phyloP scores from a whole-genome alignment of 2,888 invertebrate genomes.

The Euplexia lucipara region DNA sequence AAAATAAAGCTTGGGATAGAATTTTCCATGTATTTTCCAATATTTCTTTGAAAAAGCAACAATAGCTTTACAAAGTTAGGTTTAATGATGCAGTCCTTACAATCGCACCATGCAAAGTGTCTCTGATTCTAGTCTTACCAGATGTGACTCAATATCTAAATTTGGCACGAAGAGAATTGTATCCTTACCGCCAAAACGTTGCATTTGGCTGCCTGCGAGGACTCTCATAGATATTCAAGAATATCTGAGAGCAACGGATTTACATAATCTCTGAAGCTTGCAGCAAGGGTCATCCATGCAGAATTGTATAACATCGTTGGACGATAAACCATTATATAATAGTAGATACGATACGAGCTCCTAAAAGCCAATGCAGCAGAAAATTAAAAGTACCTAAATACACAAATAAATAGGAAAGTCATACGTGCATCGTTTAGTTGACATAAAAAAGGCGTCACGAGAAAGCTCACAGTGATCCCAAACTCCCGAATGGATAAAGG shows the following conservation, averaged over 20 bases:
- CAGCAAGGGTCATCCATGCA: conserved; percentile 12
- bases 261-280: conserved; percentile 19
- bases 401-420: background rate
- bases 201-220: conserved; percentile 6
- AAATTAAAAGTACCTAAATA: background rate
- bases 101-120: background rate
- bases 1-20: conserved; percentile 42
- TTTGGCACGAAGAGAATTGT: background rate
- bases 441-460: conserved; percentile 59
- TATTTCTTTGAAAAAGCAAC: background rate
- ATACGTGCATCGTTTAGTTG: conserved; percentile 16
- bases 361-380: background rate
- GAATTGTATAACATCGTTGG: conserved; percentile 1
- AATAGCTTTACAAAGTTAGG: background rate
- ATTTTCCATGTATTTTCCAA: conserved; percentile 20
- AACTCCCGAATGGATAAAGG: conserved; percentile 65
- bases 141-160: conserved; percentile 4
- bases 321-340: background rate
- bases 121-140: background rate
- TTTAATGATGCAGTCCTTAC: background rate
- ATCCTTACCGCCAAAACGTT: conserved; percentile 13
- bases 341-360: background rate
- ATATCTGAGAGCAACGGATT: conserved; percentile 12
- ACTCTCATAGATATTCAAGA: conserved; percentile 30
- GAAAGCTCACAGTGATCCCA: conserved; percentile 61